phyloP scores from a whole-genome alignment of 2,797 vertebrate genomes.

The Peromyscus aztecus region DNA sequence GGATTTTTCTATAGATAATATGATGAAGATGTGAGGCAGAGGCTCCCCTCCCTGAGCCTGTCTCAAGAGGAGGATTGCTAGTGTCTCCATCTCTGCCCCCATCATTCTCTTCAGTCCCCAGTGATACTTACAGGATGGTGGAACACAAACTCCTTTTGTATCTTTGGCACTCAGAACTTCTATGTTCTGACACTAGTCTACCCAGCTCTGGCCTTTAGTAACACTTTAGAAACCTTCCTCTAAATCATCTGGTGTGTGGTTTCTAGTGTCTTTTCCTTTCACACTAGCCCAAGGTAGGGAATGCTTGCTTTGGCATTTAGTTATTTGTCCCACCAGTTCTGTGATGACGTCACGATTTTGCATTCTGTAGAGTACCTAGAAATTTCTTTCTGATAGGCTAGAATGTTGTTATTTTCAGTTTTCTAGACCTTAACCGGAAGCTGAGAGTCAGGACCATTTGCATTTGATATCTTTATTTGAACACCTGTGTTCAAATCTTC shows the following conservation, averaged over 20 bases:
- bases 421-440: background rate
- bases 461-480: background rate
- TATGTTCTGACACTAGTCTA: no score
- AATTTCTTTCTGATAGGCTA: background rate
- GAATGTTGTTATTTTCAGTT: background rate
- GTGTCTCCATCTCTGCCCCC: rapidly evolving
- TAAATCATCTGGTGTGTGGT: background rate
- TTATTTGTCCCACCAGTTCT: background rate
- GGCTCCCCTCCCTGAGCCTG: background rate
- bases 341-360: background rate
- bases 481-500: background rate
- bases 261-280: background rate
- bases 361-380: background rate
- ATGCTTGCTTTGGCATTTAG: background rate
- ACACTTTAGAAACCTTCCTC: background rate
- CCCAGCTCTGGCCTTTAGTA: background rate
- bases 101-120: background rate
- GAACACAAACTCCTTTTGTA: background rate
- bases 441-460: background rate
- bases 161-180: background rate
- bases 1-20: background rate
- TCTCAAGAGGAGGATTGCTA: no score
- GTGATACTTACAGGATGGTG: background rate
- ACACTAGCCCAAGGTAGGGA: background rate
- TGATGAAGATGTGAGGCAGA: background rate